Conservation (phyloP, 2,797 vertebrate species). For the Harpagifer antarcticus region DNA sequence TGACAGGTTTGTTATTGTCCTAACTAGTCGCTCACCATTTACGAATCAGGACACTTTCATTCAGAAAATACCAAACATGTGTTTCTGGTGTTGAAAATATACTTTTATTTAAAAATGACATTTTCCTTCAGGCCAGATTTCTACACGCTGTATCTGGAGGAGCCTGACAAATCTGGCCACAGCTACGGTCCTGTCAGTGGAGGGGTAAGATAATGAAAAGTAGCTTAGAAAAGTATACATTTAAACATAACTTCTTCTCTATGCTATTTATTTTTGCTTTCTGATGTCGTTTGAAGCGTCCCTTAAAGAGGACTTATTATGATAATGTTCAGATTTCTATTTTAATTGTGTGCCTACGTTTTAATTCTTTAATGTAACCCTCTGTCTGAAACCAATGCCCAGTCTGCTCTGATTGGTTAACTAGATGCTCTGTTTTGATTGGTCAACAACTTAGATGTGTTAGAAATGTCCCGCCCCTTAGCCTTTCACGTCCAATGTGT, state of each 20-base stretch:
- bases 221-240: not conserved
- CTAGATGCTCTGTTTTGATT: no score
- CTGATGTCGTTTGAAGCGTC: not conserved
- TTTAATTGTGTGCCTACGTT: no score
- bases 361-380: no score
- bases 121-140: slow-evolving; percentile 91
- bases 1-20: slow-evolving; percentile 59
- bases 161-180: slow-evolving; percentile 96
- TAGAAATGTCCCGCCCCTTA: no score
- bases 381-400: no score
- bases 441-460: no score
- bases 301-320: no score
- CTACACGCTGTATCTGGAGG: slow-evolving; percentile 97
- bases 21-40: not conserved
- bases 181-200: slow-evolving; percentile 91
- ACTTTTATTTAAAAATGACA: not conserved
- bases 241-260: no score
- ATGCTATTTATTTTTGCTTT: no score
- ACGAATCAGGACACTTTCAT: not conserved
- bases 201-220: slow-evolving; percentile 81
- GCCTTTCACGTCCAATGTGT: no score
- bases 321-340: no score
- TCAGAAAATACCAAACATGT: not conserved
- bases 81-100: not conserved
- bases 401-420: no score